Evolutionary conservation across 2,797 vertebrate genomes (phyloP).

Genomic region (Lepus townsendii): DNA sequence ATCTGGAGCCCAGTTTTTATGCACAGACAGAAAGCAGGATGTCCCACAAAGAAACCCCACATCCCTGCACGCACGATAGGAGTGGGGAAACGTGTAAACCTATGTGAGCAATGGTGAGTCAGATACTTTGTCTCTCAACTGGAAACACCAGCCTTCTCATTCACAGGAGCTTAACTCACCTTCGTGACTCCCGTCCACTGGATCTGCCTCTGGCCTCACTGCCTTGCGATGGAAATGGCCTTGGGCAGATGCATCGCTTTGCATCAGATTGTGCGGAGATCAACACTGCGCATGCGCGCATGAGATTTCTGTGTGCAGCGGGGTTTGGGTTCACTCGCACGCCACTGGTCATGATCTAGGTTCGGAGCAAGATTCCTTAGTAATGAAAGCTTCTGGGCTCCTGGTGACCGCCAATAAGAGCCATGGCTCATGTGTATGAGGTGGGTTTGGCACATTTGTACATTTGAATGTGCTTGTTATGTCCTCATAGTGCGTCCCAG

Average conservation of each 20-base stretch:
- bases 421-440: background rate
- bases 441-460: background rate
- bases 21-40: background rate
- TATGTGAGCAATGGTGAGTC: background rate
- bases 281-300: no score
- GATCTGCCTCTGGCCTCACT: background rate
- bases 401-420: background rate
- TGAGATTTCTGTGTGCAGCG: background rate
- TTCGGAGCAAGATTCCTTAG: background rate
- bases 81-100: background rate
- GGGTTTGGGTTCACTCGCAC: no score
- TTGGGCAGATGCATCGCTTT: background rate
- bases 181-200: background rate
- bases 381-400: background rate
- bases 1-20: background rate
- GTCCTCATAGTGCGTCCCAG: background rate
- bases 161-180: background rate
- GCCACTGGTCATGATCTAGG: background rate
- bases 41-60: background rate
- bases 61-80: accelerated
- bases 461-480: background rate
- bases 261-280: background rate
- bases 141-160: background rate
- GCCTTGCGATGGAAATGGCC: background rate
- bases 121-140: background rate